Evolutionary conservation across 1,140 invertebrate species (phyloP).

Genomic region (Pogonus chalceus): DNA sequence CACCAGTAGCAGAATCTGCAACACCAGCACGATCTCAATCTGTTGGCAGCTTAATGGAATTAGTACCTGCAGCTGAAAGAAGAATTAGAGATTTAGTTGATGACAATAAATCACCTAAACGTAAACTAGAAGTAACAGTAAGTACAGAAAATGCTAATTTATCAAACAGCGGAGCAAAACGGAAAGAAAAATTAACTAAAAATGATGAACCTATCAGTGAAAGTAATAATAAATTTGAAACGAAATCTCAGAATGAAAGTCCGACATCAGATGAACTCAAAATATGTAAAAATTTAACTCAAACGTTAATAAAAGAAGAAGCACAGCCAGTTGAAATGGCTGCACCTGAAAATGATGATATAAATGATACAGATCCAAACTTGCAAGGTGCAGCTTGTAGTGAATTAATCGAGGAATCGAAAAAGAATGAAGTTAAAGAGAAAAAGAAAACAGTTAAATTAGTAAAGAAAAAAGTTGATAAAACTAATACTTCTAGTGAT

Average conservation of each 20-base stretch:
- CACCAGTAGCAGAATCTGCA: slow-evolving; percentile 29
- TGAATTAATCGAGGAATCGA: slow-evolving; percentile 31
- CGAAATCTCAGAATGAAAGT: slow-evolving; percentile 15
- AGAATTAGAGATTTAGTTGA: slow-evolving; percentile 58
- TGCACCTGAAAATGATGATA: neutral
- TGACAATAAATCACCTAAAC: slow-evolving; percentile 43
- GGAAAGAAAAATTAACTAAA: slow-evolving; percentile 44
- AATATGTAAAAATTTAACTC: slow-evolving; percentile 28
- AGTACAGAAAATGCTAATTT: slow-evolving; percentile 46
- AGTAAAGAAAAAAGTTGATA: slow-evolving; percentile 23
- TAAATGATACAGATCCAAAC: slow-evolving; percentile 16
- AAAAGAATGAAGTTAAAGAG: slow-evolving; percentile 24
- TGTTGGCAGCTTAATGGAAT: slow-evolving; percentile 54
- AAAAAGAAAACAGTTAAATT: slow-evolving; percentile 29
- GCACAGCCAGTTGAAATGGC: slow-evolving; percentile 27
- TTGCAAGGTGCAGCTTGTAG: slow-evolving; percentile 31
- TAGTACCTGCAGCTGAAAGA: slow-evolving; percentile 40
- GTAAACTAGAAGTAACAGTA: slow-evolving; percentile 58
- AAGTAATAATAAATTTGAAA: neutral
- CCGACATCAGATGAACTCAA: slow-evolving; percentile 18
- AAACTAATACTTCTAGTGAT: slow-evolving; percentile 24
- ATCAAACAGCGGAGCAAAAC: slow-evolving; percentile 41
- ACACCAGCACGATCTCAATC: slow-evolving; percentile 52
- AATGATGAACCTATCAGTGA: slow-evolving; percentile 13
- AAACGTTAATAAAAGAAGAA: slow-evolving; percentile 30